These are phyloP conservation scores for Pteria penguin DNA, from an alignment of 2,888 invertebrate species.

Conservation along the genomic window DNA sequence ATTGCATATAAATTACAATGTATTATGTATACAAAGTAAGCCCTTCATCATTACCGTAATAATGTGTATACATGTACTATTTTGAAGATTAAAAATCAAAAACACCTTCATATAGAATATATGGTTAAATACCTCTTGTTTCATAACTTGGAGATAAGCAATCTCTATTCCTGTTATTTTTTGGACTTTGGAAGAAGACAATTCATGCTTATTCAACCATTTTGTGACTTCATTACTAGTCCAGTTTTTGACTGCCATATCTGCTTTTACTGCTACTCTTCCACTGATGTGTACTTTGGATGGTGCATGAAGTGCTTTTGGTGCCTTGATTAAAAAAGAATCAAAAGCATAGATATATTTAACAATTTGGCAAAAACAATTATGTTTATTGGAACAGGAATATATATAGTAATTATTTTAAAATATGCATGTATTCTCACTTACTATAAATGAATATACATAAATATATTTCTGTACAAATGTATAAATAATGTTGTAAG, in stretches of 20 bases:
- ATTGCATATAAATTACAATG: too few relatives aligned
- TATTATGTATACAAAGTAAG: too few relatives aligned
- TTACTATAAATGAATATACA: background rate
- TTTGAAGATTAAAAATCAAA: too few relatives aligned
- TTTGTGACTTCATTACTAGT: slow-evolving; percentile 40
- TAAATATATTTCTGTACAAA: background rate
- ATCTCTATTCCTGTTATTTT: slow-evolving; percentile 35
- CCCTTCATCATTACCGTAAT: too few relatives aligned
- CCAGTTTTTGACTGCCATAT: slow-evolving; percentile 47
- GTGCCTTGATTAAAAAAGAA: background rate
- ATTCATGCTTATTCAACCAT: slow-evolving; percentile 52
- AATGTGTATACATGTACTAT: too few relatives aligned
- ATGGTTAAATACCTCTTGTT: slow-evolving; percentile 42
- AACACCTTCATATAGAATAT: too few relatives aligned
- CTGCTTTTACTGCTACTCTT: background rate
- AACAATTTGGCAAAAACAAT: too few relatives aligned
- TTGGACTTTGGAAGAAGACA: slow-evolving; percentile 29
- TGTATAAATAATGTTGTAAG: too few relatives aligned
- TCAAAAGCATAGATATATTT: too few relatives aligned
- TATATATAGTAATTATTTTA: too few relatives aligned
- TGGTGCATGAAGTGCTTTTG: background rate
- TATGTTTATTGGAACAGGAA: too few relatives aligned
- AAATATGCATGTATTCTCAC: too few relatives aligned
- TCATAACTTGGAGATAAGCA: slow-evolving; percentile 36
- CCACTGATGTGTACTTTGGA: background rate